Conservation (phyloP, 1,140 invertebrate species). For the Popillia japonica region DNA sequence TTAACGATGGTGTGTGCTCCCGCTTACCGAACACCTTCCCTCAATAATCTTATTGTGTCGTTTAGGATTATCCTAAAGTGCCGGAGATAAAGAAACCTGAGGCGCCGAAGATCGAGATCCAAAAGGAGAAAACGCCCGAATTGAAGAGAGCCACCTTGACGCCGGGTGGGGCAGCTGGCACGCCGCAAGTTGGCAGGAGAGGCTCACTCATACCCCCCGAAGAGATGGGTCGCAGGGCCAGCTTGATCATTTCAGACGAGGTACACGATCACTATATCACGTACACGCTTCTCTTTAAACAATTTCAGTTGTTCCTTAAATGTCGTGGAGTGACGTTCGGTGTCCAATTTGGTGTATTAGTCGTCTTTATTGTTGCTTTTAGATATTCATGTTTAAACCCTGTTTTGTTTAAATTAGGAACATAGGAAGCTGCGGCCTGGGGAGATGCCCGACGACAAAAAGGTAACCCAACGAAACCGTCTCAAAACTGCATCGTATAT, state of each 20-base stretch:
- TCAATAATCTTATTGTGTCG: not conserved
- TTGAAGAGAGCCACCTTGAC: constrained; percentile 77
- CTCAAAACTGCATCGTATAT: constrained; percentile 43
- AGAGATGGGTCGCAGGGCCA: constrained; percentile 83
- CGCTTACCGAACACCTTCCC: not conserved
- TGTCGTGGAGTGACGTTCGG: constrained; percentile 18
- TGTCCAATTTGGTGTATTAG: constrained; percentile 28
- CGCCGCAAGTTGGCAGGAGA: constrained; percentile 70
- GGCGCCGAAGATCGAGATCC: constrained; percentile 86
- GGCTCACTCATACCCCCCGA: constrained; percentile 87
- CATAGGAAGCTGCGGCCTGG: constrained; percentile 87
- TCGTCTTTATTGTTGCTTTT: not conserved
- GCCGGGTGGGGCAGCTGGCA: constrained; percentile 70
- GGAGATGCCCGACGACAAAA: constrained; percentile 90
- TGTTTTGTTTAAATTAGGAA: constrained; percentile 57
- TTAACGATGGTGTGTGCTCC: constrained; percentile 15
- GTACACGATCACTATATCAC: constrained; percentile 64
- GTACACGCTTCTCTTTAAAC: not conserved
- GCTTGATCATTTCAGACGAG: constrained; percentile 92
- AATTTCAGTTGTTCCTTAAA: constrained; percentile 1
- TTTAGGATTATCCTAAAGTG: constrained; percentile 62
- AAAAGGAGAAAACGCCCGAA: constrained; percentile 78
- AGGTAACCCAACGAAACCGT: constrained; percentile 76
- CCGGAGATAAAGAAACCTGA: constrained; percentile 82
- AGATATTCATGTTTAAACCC: constrained; percentile 38